Conservation (phyloP, 2,797 vertebrate species). For the Amblyopsis hoosieri region DNA sequence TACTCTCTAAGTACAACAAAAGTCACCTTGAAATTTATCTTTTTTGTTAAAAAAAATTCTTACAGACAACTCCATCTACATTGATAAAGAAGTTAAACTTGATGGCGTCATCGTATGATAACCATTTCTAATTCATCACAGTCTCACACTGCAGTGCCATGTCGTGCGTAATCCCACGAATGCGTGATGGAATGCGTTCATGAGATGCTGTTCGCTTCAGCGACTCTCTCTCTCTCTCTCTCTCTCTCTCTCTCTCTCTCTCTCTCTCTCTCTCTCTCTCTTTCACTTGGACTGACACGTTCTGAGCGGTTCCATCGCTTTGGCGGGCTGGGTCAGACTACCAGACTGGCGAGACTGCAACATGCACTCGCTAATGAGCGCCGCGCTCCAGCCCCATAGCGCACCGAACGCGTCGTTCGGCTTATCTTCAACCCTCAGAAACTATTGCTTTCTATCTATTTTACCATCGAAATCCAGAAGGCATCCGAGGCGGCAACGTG, state of each 20-base stretch:
- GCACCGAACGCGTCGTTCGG: slow-evolving; percentile 43
- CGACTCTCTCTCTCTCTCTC: slow-evolving; percentile 43
- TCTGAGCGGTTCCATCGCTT: slow-evolving; percentile 36
- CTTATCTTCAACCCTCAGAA: slow-evolving; percentile 35
- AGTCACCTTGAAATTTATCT: too few relatives aligned
- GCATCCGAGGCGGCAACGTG: slow-evolving; percentile 35
- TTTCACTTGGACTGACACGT: slow-evolving; percentile 37
- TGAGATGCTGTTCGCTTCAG: slow-evolving; percentile 30
- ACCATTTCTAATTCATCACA: not conserved
- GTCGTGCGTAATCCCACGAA: slow-evolving; percentile 49
- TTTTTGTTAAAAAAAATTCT: too few relatives aligned
- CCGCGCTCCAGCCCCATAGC: slow-evolving; percentile 46
- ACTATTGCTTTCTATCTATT: slow-evolving; percentile 30
- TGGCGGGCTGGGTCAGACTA: slow-evolving; percentile 48
- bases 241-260: slow-evolving; percentile 35
- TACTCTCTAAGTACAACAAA: too few relatives aligned
- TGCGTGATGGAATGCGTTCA: slow-evolving; percentile 43
- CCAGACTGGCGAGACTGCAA: slow-evolving; percentile 48
- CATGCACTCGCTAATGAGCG: slow-evolving; percentile 54
- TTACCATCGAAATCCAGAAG: slow-evolving; percentile 37
- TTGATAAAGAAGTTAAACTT: not conserved
- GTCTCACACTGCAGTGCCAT: slow-evolving; percentile 8
- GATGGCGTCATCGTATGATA: slow-evolving; percentile 11
- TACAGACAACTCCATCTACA: not conserved
- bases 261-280: slow-evolving; percentile 34